Evolutionary conservation across 2,797 vertebrate species (phyloP).

Genomic region (Uromys caudimaculatus): DNA sequence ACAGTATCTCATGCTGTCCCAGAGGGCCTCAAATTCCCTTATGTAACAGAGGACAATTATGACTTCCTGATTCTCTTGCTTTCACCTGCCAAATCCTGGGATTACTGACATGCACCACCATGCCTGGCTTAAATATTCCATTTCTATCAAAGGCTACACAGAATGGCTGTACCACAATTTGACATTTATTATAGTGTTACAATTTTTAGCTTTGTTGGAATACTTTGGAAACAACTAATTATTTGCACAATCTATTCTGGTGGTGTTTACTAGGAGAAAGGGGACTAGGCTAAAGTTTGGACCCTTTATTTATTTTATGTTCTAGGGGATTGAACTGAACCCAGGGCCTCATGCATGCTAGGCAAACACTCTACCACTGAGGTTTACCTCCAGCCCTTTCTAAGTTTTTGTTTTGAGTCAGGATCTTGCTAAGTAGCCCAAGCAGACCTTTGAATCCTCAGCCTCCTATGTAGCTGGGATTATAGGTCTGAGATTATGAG

Average conservation of each 20-base stretch:
- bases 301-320: not conserved
- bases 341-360: not conserved
- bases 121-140: not conserved
- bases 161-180: not conserved
- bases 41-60: not conserved
- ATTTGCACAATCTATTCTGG: not conserved
- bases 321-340: not conserved
- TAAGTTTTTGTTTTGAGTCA: not conserved
- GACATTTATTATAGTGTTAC: not conserved
- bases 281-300: not conserved
- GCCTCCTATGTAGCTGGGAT: not conserved
- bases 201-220: not conserved
- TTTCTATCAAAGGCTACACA: not conserved
- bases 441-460: not conserved
- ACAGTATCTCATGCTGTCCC: not conserved
- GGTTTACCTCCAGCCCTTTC: not conserved
- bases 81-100: not conserved
- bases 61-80: not conserved
- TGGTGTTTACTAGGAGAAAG: not conserved
- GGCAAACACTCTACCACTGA: not conserved
- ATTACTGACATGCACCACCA: not conserved
- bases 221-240: not conserved
- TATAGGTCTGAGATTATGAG: not conserved
- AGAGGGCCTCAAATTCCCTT: not conserved
- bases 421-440: not conserved